Evolutionary conservation across 2,888 invertebrate species (phyloP).

Genomic region (Euzetes globulus): DNA sequence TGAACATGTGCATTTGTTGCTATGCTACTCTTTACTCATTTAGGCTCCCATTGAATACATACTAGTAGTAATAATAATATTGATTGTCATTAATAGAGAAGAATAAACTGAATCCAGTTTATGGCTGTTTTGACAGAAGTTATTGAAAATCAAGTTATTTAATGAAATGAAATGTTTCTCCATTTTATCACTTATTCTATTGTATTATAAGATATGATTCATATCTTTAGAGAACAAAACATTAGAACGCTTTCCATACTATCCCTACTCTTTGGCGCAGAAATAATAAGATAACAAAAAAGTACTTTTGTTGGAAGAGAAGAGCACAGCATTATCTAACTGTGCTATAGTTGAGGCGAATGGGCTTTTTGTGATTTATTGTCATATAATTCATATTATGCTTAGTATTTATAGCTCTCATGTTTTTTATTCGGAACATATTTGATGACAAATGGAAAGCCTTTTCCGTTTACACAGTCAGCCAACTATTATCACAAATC

Average conservation of each 20-base stretch:
- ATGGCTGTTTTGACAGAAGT: background rate
- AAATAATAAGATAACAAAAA: constrained; percentile 25
- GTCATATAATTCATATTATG: constrained; percentile 13
- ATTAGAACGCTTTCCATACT: background rate
- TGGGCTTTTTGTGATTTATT: constrained; percentile 23
- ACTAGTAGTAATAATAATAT: no score
- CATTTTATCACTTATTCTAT: background rate
- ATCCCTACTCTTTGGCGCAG: constrained; percentile 16
- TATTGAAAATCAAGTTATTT: background rate
- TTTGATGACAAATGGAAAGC: constrained; percentile 27
- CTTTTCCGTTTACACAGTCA: constrained; percentile 29
- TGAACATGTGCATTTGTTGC: no score
- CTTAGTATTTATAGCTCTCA: background rate
- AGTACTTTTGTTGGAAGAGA: background rate
- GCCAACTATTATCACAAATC: background rate
- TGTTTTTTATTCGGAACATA: constrained; percentile 21
- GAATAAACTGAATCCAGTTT: no score
- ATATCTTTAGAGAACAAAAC: constrained; percentile 11
- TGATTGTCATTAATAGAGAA: no score
- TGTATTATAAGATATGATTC: constrained; percentile 19
- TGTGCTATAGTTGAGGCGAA: background rate
- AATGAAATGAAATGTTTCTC: background rate
- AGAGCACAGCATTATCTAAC: background rate
- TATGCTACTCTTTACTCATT: no score
- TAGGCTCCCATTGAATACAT: no score